A percentile compares a stretch with the other conserved stretches of the same genome.
Evolutionary conservation across 2,888 invertebrate genomes (phyloP).

Genomic region (Rotaria magnacalcarata): DNA sequence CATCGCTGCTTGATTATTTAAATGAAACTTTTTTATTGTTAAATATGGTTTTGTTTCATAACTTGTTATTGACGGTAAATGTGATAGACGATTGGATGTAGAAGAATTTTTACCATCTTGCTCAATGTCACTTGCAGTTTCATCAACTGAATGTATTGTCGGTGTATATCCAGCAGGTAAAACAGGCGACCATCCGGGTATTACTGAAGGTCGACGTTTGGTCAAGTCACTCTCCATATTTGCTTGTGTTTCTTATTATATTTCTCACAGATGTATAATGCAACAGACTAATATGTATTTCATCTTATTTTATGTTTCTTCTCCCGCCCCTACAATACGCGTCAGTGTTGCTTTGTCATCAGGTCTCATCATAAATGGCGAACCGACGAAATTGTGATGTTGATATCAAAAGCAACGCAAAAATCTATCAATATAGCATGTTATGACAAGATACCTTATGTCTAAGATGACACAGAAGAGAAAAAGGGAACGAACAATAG

Average conservation of each 20-base stretch:
- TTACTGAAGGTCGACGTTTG: conserved; percentile 20
- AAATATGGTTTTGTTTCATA: conserved; percentile 31
- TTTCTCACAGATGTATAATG: not conserved
- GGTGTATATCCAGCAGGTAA: not conserved
- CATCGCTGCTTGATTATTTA: not conserved
- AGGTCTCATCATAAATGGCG: not conserved
- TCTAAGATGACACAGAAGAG: not conserved
- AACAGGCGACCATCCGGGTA: not conserved
- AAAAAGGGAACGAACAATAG: not conserved
- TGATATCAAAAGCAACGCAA: not conserved
- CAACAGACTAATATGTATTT: not conserved
- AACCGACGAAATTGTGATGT: not conserved
- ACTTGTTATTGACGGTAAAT: not conserved
- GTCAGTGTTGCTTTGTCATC: not conserved
- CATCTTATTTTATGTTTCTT: not conserved
- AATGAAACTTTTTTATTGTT: not conserved
- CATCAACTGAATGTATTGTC: not conserved
- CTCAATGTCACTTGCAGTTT: not conserved
- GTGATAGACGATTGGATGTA: not conserved
- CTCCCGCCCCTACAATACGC: not conserved
- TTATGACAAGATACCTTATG: not conserved
- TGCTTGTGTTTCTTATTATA: not conserved
- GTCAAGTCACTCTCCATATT: not conserved
- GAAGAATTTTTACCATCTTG: not conserved
- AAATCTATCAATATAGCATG: not conserved